These are phyloP conservation scores for Esox niger DNA, from an alignment of 2,113 vertebrate species.

Conservation along the genomic window DNA sequence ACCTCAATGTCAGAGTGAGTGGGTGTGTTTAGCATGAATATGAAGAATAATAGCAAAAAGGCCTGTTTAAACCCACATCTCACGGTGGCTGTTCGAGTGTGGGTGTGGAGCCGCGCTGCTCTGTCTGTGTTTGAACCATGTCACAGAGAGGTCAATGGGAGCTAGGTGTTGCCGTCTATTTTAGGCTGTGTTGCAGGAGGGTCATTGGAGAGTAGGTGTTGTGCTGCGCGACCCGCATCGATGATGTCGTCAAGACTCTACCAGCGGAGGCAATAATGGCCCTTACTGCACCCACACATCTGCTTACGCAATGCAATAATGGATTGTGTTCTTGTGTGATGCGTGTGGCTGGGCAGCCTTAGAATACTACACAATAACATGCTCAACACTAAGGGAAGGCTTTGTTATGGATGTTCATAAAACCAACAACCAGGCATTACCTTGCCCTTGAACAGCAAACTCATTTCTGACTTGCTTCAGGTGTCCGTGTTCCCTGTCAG, in stretches of 20 bases:
- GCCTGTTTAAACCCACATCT: neutral
- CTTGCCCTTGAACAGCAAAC: neutral
- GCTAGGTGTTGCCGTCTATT: constrained; percentile 39
- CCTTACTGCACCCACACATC: constrained; percentile 42
- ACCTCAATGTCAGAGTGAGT: neutral
- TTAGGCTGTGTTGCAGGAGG: constrained; percentile 15
- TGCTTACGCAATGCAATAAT: constrained; percentile 42
- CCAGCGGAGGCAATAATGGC: constrained; percentile 12
- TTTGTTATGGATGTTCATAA: neutral
- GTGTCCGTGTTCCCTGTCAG: constrained; percentile 3
- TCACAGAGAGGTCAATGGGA: constrained; percentile 28
- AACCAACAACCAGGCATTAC: neutral
- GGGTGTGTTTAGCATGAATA: neutral
- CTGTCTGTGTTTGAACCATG: constrained; percentile 16
- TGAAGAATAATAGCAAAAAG: neutral
- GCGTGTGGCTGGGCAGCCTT: neutral
- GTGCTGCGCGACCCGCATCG: constrained; percentile 33
- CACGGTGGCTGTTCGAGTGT: neutral
- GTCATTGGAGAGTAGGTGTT: constrained; percentile 53
- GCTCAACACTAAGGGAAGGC: neutral
- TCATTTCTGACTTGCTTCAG: neutral
- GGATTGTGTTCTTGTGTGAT: constrained; percentile 22
- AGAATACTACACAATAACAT: no score
- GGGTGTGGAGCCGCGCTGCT: neutral
- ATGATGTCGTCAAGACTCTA: constrained; percentile 29